These are phyloP conservation scores for Philhelius pedissequus DNA, from an alignment of 2,888 invertebrate genomes.

Conservation along the genomic window DNA sequence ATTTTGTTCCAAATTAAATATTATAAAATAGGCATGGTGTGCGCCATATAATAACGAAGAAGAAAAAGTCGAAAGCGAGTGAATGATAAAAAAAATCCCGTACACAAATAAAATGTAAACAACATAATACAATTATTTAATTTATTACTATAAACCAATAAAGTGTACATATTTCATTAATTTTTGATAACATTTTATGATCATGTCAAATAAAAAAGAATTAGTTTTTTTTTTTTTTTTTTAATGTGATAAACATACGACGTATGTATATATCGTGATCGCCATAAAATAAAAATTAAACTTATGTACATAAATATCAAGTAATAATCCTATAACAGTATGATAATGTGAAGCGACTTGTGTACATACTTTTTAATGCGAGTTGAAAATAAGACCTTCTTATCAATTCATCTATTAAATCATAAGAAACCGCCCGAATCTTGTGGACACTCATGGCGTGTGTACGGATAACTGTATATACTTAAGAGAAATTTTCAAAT, in stretches of 20 bases:
- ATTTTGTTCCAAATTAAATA: no score
- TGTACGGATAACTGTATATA: background rate
- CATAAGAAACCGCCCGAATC: conserved; percentile 28
- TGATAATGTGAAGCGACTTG: background rate
- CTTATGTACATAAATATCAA: background rate
- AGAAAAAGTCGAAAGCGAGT: background rate
- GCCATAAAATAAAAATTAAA: background rate
- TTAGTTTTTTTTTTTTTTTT: background rate
- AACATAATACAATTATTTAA: background rate
- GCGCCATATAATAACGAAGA: background rate
- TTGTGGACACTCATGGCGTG: conserved; percentile 33
- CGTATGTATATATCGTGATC: background rate
- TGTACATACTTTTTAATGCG: background rate
- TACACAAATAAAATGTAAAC: background rate
- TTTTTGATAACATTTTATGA: background rate
- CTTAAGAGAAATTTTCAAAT: conserved; percentile 11
- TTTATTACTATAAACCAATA: background rate
- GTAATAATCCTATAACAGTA: background rate
- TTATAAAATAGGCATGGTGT: background rate
- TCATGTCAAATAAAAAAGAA: background rate
- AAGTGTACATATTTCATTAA: background rate
- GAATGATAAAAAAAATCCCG: background rate
- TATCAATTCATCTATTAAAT: conserved; percentile 49
- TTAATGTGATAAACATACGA: no score
- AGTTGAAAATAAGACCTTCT: conserved; percentile 15